phyloP scores from a whole-genome alignment of 2,113 vertebrate species.

The Daphoenositta chrysoptera region DNA sequence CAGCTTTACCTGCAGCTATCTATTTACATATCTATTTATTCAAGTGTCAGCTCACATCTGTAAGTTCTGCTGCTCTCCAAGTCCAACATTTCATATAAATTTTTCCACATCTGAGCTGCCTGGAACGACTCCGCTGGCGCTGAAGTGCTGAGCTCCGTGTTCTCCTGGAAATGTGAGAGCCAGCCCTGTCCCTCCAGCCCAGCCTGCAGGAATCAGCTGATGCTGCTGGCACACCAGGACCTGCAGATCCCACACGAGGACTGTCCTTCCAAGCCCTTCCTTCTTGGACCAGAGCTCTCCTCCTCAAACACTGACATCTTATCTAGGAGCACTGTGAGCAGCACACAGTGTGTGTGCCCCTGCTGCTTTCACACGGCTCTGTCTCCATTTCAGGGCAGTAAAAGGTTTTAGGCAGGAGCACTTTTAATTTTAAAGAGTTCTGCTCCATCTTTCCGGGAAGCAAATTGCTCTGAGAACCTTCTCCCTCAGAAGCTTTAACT shows the following conservation, averaged over 20 bases:
- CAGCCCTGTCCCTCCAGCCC: neutral
- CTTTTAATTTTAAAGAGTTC: neutral
- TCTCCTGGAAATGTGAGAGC: neutral
- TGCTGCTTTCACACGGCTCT: fast-evolving
- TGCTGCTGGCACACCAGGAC: neutral
- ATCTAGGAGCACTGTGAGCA: fast-evolving
- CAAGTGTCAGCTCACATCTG: neutral
- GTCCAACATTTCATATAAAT: neutral
- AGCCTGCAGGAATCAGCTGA: neutral
- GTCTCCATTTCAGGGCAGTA: neutral
- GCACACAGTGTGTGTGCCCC: neutral
- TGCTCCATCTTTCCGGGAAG: neutral
- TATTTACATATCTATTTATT: neutral
- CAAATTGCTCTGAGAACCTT: neutral
- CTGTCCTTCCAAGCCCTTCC: neutral
- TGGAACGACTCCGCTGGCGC: neutral
- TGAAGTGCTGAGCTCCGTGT: neutral
- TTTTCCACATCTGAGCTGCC: neutral
- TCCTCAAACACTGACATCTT: neutral
- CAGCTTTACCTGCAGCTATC: neutral
- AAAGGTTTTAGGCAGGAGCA: neutral
- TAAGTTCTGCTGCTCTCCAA: neutral
- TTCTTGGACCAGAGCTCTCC: neutral
- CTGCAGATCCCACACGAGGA: neutral
- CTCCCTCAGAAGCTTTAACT: neutral